phyloP scores from a whole-genome alignment of 2,888 invertebrate genomes.

The Trissonchulus sp. region DNA sequence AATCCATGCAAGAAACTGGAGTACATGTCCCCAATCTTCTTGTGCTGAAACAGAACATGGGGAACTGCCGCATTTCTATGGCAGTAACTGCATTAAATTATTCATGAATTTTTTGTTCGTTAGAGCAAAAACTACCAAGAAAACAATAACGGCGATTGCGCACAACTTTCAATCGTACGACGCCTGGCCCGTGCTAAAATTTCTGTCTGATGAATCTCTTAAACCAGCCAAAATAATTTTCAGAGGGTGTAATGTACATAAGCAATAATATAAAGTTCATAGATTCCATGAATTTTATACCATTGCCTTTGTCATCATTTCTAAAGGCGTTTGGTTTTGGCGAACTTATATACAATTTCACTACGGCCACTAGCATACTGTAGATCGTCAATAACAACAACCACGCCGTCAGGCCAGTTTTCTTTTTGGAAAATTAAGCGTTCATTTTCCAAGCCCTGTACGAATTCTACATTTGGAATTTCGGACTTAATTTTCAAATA shows the following conservation, averaged over 20 bases:
- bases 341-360: too few species aligned
- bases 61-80: background rate
- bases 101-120: background rate
- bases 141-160: constrained; percentile 23
- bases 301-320: constrained; percentile 23
- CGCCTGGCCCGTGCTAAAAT: background rate
- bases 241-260: constrained; percentile 26
- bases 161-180: constrained; percentile 34
- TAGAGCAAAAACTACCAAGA: background rate
- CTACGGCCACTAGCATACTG: too few species aligned
- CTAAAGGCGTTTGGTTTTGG: constrained; percentile 26
- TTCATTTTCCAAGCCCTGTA: too few species aligned
- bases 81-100: background rate
- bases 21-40: background rate
- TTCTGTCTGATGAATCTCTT: background rate
- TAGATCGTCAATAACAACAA: too few species aligned
- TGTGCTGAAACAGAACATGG: background rate
- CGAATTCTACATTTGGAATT: too few species aligned
- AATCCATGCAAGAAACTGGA: background rate
- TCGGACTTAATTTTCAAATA: too few species aligned
- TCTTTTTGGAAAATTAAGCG: too few species aligned
- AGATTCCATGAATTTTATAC: constrained; percentile 30
- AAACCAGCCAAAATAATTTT: constrained; percentile 14
- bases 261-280: background rate
- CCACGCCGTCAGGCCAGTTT: too few species aligned